Evolutionary conservation across 2,888 invertebrate species (phyloP).

Genomic region (Drosophila peninsularis): DNA sequence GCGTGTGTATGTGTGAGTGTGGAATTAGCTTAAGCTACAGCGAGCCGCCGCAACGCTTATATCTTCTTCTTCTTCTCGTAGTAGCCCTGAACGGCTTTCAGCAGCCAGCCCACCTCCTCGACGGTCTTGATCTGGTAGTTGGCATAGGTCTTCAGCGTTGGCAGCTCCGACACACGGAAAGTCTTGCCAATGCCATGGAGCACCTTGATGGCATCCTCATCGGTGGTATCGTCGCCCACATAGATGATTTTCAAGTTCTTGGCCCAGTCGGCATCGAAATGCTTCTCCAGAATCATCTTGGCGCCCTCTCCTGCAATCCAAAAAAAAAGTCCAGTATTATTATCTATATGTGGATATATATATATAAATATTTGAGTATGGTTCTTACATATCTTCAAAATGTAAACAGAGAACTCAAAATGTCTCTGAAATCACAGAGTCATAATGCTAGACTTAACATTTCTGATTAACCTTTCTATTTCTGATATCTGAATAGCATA

Average conservation of each 20-base stretch:
- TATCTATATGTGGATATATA: neutral
- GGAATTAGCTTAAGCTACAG: constrained; percentile 77
- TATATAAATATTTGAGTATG: neutral
- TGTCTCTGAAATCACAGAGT: too few relatives aligned
- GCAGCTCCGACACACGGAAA: constrained; percentile 90
- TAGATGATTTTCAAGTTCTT: constrained; percentile 92
- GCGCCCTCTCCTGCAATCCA: constrained; percentile 86
- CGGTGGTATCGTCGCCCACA: constrained; percentile 94
- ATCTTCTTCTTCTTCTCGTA: constrained; percentile 84
- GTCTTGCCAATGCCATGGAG: constrained; percentile 87
- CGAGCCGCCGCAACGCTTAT: constrained; percentile 47
- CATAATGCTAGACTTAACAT: neutral
- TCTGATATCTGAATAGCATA: too few relatives aligned
- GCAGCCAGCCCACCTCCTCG: constrained; percentile 90
- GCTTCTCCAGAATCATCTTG: constrained; percentile 90
- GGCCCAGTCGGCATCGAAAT: constrained; percentile 92
- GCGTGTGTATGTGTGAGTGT: constrained; percentile 53
- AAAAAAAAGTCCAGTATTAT: neutral
- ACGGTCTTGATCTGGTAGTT: constrained; percentile 90
- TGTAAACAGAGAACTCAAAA: too few relatives aligned
- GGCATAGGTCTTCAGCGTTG: constrained; percentile 89
- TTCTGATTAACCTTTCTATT: neutral
- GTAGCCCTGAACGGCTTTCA: constrained; percentile 87
- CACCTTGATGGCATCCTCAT: constrained; percentile 95
- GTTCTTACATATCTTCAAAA: too few relatives aligned